Conservation (phyloP, 2,888 invertebrate species). For the Teleiodes luculella region DNA sequence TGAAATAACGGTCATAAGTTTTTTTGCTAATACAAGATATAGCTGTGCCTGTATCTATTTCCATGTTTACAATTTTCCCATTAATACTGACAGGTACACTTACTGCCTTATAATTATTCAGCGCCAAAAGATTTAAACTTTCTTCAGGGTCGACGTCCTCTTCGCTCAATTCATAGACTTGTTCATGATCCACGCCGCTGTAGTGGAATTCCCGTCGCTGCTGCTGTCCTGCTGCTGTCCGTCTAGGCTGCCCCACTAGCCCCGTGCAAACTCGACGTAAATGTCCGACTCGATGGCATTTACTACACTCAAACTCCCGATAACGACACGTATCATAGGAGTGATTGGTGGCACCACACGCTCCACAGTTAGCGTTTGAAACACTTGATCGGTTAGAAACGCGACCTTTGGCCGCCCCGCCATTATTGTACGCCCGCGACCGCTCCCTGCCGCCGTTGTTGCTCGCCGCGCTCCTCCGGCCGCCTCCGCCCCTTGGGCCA, state of each 20-base stretch:
- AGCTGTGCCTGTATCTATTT: conserved; percentile 22
- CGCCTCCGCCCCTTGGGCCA: not conserved
- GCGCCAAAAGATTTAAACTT: not conserved
- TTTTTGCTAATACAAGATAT: conserved; percentile 11
- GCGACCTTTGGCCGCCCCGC: not conserved
- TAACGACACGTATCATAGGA: no score
- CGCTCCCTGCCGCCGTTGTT: no score
- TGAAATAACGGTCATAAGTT: conserved; percentile 16
- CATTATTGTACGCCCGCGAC: not conserved
- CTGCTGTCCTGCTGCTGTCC: not conserved
- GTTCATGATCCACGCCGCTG: no score
- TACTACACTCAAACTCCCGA: conserved; percentile 17
- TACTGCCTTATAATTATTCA: conserved; percentile 17
- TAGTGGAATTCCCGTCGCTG: no score
- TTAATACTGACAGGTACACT: conserved; percentile 18
- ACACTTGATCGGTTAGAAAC: no score
- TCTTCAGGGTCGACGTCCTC: not conserved
- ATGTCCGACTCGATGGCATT: conserved; percentile 17
- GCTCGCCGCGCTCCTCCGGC: not conserved
- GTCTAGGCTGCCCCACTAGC: not conserved
- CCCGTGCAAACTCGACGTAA: conserved; percentile 17
- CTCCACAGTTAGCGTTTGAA: no score
- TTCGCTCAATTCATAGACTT: no score
- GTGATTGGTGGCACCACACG: no score
- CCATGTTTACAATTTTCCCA: conserved; percentile 16